Evolutionary conservation across 2,888 invertebrate genomes (phyloP), one percentile per base, ranked within the genome.

Genomic region (Leptinotarsa haldemani): DNA sequence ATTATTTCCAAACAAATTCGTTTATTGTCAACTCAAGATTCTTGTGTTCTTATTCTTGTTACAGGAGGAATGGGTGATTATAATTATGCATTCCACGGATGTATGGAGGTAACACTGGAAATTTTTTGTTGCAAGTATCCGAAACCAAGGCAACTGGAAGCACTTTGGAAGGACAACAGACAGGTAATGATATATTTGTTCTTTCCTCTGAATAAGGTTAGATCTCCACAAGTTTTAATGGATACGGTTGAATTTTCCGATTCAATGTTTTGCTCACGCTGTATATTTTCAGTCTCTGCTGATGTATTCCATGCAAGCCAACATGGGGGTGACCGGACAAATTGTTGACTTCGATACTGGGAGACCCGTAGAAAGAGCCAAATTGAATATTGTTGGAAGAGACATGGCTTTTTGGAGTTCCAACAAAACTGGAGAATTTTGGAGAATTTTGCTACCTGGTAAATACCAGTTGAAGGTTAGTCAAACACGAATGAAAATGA

Each of bases 71-170:
- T 93, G 92, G 92, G 92, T 84, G 93, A 93, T 84, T 93, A 91
- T 84, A 92, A 92, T 84, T 93, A 93, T 82, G 89, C 90, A 18
- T 87, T 88, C 84, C 90, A 90, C 78, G 92, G 92, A 5, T 91
- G 91, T 79, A 91, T 93, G 90, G 93, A 93, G 84, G 83, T 93
- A 3, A 92, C 92, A 0, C 82, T 93, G 58, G 93, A 93, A 83
- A 87, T 93, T 72, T 90, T 91, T 0, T 93, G 93, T 84, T 93
- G 93, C 83, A 93, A 93, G 86, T 92, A 90, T 83, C 93, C 93
- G 0, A 80, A 80, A 9, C 87, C 88, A 1, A 80, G 83, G 1
- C 85, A 90, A 75, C 84, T 93, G 50, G 85, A 87, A 5, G 80
- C 83, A 50, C 88, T 90, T 80, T 93, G 93, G 93, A 83, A 88